phyloP scores from a whole-genome alignment of 2,888 invertebrate species.

The Drosophila quinaria region DNA sequence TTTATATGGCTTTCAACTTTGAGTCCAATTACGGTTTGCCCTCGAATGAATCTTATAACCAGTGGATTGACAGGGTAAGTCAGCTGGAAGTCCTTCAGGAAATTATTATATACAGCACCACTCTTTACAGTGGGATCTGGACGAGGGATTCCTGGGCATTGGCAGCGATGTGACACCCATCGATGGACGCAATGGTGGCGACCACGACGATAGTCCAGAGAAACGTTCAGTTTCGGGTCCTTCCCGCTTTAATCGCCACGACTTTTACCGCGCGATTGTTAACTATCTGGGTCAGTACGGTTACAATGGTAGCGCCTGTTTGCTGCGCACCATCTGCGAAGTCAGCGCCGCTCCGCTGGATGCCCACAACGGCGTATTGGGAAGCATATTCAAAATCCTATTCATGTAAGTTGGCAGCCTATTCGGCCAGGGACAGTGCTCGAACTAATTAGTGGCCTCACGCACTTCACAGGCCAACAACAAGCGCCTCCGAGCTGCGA shows the following conservation, averaged over 20 bases:
- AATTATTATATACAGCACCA: not conserved
- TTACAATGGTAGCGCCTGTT: slow-evolving; percentile 87
- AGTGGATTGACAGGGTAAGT: slow-evolving; percentile 87
- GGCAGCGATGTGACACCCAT: slow-evolving; percentile 79
- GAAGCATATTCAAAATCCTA: slow-evolving; percentile 89
- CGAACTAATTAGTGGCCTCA: slow-evolving; percentile 51
- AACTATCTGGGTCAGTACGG: slow-evolving; percentile 81
- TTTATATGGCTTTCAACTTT: slow-evolving; percentile 91
- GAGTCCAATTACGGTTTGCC: slow-evolving; percentile 89
- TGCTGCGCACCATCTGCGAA: slow-evolving; percentile 90
- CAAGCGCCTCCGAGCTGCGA: slow-evolving; percentile 71
- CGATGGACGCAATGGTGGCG: slow-evolving; percentile 63
- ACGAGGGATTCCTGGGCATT: slow-evolving; percentile 75
- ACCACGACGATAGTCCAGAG: slow-evolving; percentile 26
- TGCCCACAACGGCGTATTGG: slow-evolving; percentile 88
- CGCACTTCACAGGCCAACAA: slow-evolving; percentile 73
- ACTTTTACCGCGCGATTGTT: slow-evolving; percentile 79
- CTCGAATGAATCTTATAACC: slow-evolving; percentile 87
- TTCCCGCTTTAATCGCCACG: slow-evolving; percentile 69
- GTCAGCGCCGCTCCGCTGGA: slow-evolving; percentile 85
- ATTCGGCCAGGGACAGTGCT: slow-evolving; percentile 22
- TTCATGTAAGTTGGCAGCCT: slow-evolving; percentile 89
- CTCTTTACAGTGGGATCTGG: slow-evolving; percentile 79
- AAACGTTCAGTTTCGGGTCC: slow-evolving; percentile 52
- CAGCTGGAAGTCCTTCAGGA: not conserved